Evolutionary conservation across 2,888 invertebrate species (phyloP), one percentile per base, ranked within the genome.

Genomic region (Tromatobia lineatoria): DNA sequence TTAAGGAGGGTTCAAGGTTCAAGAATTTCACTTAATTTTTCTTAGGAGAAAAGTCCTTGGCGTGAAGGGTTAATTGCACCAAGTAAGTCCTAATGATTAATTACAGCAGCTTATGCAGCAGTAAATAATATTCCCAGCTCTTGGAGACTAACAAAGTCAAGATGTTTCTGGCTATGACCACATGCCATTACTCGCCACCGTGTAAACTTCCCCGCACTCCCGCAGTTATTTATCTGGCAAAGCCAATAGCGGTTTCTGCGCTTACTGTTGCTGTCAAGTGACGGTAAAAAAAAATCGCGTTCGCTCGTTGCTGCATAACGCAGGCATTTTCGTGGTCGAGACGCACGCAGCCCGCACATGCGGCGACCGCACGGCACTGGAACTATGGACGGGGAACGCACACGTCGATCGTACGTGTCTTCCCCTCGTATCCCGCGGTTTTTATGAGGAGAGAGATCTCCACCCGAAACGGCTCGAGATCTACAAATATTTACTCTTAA

Each of bases 401-500:
- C 90, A 91, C 90, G 90, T 90, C 88, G 90, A 90, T 88, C 70
- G 77, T 84, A 66, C 84, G 78, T 79, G 78, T 66, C 64, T 79
- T 38, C 67, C 54, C 67, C 67, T 45, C 54, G 83, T 86, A 75
- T 80, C 89, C 88, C 90, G 89, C 87, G 86, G 88, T 91, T 91
- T 92, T 91, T 91, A 90, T 88, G 90, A 88, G 85, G 87, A 78
- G 80, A 90, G 89, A 90, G 88, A 89, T 90, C 90, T 90, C 87
- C 88, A 87, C 83, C 81, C 88, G 88, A 89, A 88, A 89, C 89
- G 87, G 89, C 88, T 87, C 79, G 83, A 89, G 88, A 91, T 91
- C 88, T 92, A 90, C 90, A 91, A 90, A 93, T 92, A 92, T 92
- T 92, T 92, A 90, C 90, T 87, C 88, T 90, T 88, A 90, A 90